phyloP scores from a whole-genome alignment of 2,797 vertebrate genomes.

The Falco rusticolus region DNA sequence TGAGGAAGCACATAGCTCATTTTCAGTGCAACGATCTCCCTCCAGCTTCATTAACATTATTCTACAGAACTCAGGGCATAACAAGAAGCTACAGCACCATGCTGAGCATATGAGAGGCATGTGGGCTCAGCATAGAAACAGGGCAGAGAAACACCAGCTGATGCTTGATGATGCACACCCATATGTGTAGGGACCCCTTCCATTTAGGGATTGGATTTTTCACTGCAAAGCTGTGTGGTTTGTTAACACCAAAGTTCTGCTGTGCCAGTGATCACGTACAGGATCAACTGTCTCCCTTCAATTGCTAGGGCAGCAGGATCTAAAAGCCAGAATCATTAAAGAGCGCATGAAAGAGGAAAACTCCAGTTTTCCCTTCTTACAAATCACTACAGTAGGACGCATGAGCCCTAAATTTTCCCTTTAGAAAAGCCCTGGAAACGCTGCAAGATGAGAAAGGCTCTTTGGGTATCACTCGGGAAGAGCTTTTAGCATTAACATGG shows the following conservation, averaged over 20 bases:
- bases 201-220: neutral
- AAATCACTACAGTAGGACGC: rapidly evolving
- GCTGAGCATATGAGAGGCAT: neutral
- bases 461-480: rapidly evolving
- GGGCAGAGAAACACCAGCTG: neutral
- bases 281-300: neutral
- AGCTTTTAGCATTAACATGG: neutral
- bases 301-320: neutral
- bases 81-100: neutral
- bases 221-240: neutral
- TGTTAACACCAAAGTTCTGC: neutral
- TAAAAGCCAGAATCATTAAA: neutral
- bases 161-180: neutral
- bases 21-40: neutral
- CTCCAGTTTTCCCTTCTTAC: neutral
- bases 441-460: rapidly evolving
- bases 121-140: neutral
- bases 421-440: neutral
- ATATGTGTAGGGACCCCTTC: rapidly evolving
- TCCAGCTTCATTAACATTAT: neutral
- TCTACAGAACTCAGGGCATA: neutral
- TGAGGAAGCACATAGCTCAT: neutral
- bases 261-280: neutral
- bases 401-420: rapidly evolving
- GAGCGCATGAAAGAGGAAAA: rapidly evolving